Conservation (phyloP, 53 echinoderm and acorn worm genomes). For the Luidia sarsii region DNA sequence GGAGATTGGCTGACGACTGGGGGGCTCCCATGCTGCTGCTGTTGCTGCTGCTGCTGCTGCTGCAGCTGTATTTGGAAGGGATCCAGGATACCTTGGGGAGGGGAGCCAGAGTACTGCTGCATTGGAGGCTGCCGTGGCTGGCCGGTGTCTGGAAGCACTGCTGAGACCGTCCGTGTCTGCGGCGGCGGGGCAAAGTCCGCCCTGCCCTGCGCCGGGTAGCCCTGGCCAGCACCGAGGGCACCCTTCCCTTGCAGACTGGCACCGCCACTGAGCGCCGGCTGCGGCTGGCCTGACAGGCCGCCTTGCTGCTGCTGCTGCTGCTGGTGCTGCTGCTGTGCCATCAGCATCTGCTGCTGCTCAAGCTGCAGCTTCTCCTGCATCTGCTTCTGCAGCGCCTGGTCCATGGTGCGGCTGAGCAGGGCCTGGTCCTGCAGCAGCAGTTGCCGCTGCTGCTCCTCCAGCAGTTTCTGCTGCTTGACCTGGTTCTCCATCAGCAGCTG, state of each 20-base stretch:
- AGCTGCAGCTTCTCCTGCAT: constrained; percentile 41
- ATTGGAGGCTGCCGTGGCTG: constrained; percentile 30
- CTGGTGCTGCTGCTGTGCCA: constrained; percentile 11
- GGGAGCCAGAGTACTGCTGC: constrained; percentile 57
- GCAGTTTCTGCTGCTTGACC: constrained; percentile 59
- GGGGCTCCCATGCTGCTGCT: constrained; percentile 40
- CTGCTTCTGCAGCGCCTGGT: constrained; percentile 51
- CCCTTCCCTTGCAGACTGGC: no score
- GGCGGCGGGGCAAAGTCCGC: constrained; percentile 10
- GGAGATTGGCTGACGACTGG: constrained; percentile 15
- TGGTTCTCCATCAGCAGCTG: constrained; percentile 75
- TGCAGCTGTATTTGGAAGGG: constrained; percentile 26
- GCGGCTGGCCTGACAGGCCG: neutral
- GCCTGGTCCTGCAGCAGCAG: constrained; percentile 42
- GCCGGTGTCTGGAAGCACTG: constrained; percentile 40
- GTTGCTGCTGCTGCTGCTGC: constrained; percentile 5
- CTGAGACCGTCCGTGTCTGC: constrained; percentile 30
- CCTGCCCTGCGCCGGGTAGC: constrained; percentile 9
- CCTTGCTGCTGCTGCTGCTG: constrained; percentile 43
- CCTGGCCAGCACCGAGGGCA: no score
- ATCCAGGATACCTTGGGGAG: constrained; percentile 45
- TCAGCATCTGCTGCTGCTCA: constrained; percentile 39
- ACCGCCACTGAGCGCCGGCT: no score
- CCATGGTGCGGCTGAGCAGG: constrained; percentile 45
- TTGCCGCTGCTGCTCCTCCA: constrained; percentile 60